These are phyloP conservation scores for Cephus pygmeus DNA, from an alignment of 2,888 invertebrate species.

Conservation along the genomic window DNA sequence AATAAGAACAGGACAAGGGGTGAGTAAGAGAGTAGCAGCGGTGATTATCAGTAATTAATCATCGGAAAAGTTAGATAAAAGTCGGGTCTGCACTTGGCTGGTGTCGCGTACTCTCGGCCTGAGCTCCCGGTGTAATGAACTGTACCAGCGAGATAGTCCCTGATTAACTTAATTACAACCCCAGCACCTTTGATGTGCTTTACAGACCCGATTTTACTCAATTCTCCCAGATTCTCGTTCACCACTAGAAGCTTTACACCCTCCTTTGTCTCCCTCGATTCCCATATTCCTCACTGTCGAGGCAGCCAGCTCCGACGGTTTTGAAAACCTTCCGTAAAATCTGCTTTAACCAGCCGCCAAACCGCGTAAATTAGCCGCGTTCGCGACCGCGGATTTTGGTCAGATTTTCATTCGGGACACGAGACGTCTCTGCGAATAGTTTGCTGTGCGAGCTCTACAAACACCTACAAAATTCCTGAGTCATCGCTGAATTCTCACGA, in stretches of 20 bases:
- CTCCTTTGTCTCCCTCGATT: not conserved
- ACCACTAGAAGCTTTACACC: not conserved
- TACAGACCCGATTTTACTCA: slow-evolving; percentile 3
- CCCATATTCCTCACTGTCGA: no score
- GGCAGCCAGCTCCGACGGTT: no score
- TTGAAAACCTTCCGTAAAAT: not conserved
- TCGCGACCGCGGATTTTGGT: not conserved
- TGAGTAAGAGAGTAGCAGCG: not conserved
- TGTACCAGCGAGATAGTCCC: slow-evolving; percentile 48
- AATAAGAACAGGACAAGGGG: no score
- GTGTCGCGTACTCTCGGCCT: slow-evolving; percentile 1
- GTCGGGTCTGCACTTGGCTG: slow-evolving; percentile 22
- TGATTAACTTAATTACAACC: slow-evolving; percentile 57
- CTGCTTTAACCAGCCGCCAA: slow-evolving; percentile 20
- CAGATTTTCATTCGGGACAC: no score
- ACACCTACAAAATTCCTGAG: no score
- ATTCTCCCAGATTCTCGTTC: not conserved
- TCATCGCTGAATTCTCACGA: no score
- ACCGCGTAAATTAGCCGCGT: slow-evolving; percentile 33
- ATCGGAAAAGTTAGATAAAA: slow-evolving; percentile 48
- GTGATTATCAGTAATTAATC: slow-evolving; percentile 41
- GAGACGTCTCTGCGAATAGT: no score
- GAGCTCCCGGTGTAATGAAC: slow-evolving; percentile 47
- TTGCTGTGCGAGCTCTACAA: no score
- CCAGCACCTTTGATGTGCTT: slow-evolving; percentile 42